Conservation (phyloP, 2,797 vertebrate genomes). For the Enteromius unitaeniatus region DNA sequence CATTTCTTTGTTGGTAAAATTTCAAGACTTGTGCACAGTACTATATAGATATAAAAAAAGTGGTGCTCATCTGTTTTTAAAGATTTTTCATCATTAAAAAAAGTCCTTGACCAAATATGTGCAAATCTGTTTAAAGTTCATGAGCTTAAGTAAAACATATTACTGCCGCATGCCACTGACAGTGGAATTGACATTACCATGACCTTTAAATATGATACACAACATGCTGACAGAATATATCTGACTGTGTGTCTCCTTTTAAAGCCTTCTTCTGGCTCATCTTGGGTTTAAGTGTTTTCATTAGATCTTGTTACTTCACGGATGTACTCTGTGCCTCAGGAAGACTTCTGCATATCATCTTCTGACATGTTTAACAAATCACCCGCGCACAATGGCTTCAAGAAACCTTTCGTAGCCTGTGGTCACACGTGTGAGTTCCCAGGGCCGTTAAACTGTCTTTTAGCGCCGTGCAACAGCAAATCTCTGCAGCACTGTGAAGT, state of each 20-base stretch:
- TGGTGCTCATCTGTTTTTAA: too few relatives aligned
- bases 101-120: neutral
- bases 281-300: constrained; percentile 13
- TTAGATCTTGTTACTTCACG: neutral
- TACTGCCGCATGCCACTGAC: neutral
- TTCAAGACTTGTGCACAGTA: neutral
- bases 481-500: constrained; percentile 53
- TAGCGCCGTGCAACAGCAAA: constrained; percentile 29
- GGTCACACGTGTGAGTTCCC: constrained; percentile 36
- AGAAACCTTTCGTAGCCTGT: constrained; percentile 55
- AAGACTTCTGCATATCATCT: constrained; percentile 47
- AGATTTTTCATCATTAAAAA: too few relatives aligned
- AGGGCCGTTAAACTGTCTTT: constrained; percentile 52
- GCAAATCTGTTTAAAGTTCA: neutral
- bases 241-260: neutral
- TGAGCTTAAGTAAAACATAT: neutral
- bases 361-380: constrained; percentile 64
- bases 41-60: too few relatives aligned
- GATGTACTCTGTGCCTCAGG: constrained; percentile 62
- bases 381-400: constrained; percentile 61
- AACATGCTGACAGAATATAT: neutral
- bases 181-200: neutral
- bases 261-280: constrained; percentile 1
- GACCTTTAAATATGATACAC: neutral
- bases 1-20: neutral